phyloP scores from a whole-genome alignment of 2,113 vertebrate genomes.

The Lanius ludovicianus region DNA sequence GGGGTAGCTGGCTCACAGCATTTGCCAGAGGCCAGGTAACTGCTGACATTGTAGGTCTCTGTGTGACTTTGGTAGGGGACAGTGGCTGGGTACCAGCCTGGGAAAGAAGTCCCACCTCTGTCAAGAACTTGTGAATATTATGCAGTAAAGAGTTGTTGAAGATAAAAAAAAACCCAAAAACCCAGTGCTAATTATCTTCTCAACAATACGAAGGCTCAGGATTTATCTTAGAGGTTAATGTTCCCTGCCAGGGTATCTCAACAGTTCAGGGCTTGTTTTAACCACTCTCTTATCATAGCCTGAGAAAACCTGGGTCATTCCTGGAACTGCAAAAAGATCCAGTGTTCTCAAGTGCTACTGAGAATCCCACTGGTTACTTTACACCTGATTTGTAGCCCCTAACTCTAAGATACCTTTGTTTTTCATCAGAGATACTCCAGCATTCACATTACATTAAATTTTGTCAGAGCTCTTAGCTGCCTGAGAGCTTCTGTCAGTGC shows the following conservation, averaged over 20 bases:
- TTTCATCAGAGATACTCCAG: neutral
- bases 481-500: neutral
- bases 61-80: neutral
- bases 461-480: neutral
- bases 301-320: neutral
- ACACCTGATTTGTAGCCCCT: neutral
- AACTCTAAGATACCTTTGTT: neutral
- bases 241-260: neutral
- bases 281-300: neutral
- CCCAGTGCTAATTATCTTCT: fast-evolving
- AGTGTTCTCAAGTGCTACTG: neutral
- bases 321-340: neutral
- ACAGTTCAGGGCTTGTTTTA: neutral
- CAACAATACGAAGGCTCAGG: neutral
- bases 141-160: neutral
- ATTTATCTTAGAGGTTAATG: neutral
- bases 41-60: neutral
- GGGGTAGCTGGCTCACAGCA: neutral
- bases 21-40: neutral
- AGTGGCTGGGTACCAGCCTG: neutral
- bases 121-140: neutral
- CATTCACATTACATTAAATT: neutral
- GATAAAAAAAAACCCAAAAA: neutral
- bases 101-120: neutral
- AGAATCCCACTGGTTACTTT: neutral